Evolutionary conservation across 2,113 vertebrate genomes (phyloP).

Genomic region (Leucosticte australis): DNA sequence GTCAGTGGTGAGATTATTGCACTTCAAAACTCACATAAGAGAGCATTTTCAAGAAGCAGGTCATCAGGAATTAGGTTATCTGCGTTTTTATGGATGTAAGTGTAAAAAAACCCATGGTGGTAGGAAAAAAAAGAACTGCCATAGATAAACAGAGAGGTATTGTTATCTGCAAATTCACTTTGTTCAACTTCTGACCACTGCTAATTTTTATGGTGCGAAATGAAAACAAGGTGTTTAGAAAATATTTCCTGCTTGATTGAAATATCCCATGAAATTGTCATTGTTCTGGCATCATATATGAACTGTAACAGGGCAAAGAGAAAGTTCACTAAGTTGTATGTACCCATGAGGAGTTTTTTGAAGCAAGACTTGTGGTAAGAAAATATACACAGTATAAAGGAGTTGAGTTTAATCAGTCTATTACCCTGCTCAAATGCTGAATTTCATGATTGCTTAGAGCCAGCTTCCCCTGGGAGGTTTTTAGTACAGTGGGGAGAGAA

Average conservation of each 20-base stretch:
- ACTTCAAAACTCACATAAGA: neutral
- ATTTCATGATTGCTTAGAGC: neutral
- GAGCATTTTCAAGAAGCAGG: neutral
- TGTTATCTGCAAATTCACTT: neutral
- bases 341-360: neutral
- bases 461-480: neutral
- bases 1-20: neutral
- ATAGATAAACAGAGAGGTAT: neutral
- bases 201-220: neutral
- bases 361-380: neutral
- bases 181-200: neutral
- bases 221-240: neutral
- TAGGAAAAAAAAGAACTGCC: neutral
- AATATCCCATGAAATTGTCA: neutral
- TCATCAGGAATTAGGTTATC: neutral
- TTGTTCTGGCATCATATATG: neutral
- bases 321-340: neutral
- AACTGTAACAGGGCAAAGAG: neutral
- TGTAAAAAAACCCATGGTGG: neutral
- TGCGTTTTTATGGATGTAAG: neutral
- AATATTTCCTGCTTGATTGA: neutral
- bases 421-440: neutral
- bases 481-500: neutral
- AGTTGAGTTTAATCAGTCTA: neutral
- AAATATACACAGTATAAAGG: neutral